Conservation (phyloP, 2,797 vertebrate species). For the Scarus forsteni region DNA sequence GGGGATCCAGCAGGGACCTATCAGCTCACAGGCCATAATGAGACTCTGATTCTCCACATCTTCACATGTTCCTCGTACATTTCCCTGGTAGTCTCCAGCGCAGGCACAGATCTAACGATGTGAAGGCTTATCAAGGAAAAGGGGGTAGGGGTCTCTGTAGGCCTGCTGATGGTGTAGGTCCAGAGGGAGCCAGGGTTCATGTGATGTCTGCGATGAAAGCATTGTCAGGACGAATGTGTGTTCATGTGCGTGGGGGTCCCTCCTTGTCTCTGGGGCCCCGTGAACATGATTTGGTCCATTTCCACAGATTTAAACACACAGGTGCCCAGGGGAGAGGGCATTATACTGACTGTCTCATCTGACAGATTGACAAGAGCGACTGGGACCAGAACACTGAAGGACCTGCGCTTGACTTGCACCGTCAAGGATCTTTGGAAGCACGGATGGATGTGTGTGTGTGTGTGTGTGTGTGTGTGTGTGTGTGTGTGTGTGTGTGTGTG, state of each 20-base stretch:
- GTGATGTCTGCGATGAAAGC: slow-evolving; percentile 61
- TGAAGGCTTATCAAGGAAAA: slow-evolving; percentile 49
- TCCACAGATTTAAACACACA: slow-evolving; percentile 47
- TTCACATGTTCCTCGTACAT: slow-evolving; percentile 3
- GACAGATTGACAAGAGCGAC: slow-evolving; percentile 72
- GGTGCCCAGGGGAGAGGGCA: slow-evolving; percentile 47
- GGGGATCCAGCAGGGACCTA: slow-evolving; percentile 39
- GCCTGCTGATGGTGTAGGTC: slow-evolving; percentile 49
- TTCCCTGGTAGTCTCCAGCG: slow-evolving; percentile 38
- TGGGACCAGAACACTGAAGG: slow-evolving; percentile 65
- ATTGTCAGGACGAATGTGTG: slow-evolving; percentile 58
- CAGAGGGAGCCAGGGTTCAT: slow-evolving; percentile 61
- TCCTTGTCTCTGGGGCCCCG: slow-evolving; percentile 55
- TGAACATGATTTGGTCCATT: slow-evolving; percentile 49
- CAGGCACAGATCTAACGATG: slow-evolving; percentile 46
- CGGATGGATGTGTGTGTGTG: slow-evolving; percentile 24
- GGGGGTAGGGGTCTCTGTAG: slow-evolving; percentile 1
- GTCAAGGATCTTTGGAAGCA: slow-evolving; percentile 50
- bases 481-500: slow-evolving; percentile 6
- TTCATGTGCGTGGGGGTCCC: slow-evolving; percentile 34
- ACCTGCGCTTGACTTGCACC: slow-evolving; percentile 62
- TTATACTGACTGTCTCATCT: slow-evolving; percentile 64
- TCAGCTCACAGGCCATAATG: slow-evolving; percentile 40
- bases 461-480: slow-evolving; percentile 1
- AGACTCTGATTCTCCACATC: slow-evolving; percentile 27